A percentile compares a stretch with the other conserved stretches of the same genome.
Conservation (phyloP, 2,888 invertebrate genomes). For the Torymus auratus region DNA sequence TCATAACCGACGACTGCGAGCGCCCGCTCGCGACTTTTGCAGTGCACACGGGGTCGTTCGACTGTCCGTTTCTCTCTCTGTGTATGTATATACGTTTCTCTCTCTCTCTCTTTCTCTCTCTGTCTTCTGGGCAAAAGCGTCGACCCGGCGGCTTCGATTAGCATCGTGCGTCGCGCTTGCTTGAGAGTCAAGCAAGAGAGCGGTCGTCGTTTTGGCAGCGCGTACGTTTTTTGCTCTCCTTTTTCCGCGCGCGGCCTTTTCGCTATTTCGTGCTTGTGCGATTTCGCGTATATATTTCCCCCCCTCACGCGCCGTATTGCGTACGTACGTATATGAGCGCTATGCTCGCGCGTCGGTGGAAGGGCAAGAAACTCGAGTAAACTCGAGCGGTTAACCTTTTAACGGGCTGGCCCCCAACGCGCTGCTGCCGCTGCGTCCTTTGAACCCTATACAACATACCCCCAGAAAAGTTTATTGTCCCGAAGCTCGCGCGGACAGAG, state of each 20-base stretch:
- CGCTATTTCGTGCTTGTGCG: neutral
- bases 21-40: constrained; percentile 9
- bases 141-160: constrained; percentile 15
- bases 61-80: no score
- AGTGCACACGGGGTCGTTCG: neutral
- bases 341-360: neutral
- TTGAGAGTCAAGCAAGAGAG: no score
- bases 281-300: neutral
- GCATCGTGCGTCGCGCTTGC: constrained; percentile 20
- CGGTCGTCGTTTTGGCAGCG: neutral
- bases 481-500: neutral
- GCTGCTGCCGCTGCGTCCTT: constrained; percentile 11
- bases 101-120: no score
- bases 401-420: constrained; percentile 25
- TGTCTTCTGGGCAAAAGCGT: constrained; percentile 12
- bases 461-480: constrained; percentile 28
- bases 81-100: no score
- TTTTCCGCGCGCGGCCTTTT: neutral
- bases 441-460: constrained; percentile 15
- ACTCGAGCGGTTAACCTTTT: constrained; percentile 51
- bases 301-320: neutral
- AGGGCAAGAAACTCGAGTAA: constrained; percentile 58
- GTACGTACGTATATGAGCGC: constrained; percentile 21
- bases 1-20: neutral
- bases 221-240: neutral